These are phyloP conservation scores for Liolophura sinensis DNA, from an alignment of 1,140 invertebrate species.

Conservation along the genomic window DNA sequence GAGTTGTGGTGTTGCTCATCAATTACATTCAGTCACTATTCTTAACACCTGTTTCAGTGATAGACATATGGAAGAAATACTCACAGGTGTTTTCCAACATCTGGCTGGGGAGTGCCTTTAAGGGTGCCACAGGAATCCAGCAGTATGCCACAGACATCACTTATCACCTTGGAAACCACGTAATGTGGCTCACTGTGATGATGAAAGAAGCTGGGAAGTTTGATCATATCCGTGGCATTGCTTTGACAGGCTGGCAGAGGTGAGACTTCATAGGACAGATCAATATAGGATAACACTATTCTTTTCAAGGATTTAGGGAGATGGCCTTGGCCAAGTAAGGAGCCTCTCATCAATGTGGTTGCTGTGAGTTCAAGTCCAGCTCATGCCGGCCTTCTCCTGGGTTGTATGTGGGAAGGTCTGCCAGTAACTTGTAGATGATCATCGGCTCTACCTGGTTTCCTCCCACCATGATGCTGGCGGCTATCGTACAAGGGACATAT, in stretches of 20 bases:
- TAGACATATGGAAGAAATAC: conserved; percentile 71
- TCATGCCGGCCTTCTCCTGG: too few species aligned
- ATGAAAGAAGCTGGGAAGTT: conserved; percentile 28
- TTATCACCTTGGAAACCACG: conserved; percentile 73
- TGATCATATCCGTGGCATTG: conserved; percentile 64
- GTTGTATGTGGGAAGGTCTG: too few species aligned
- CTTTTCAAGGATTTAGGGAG: background rate
- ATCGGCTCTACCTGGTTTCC: too few species aligned
- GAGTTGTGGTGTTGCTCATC: background rate
- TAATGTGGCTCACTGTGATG: conserved; percentile 71
- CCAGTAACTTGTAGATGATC: too few species aligned
- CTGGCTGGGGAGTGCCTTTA: conserved; percentile 93
- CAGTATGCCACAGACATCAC: conserved; percentile 68
- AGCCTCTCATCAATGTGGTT: too few species aligned
- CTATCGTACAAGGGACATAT: too few species aligned
- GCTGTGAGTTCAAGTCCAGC: too few species aligned
- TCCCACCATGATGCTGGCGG: too few species aligned
- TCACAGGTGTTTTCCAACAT: conserved; percentile 78
- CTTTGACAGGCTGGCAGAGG: conserved; percentile 74
- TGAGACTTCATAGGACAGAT: too few species aligned
- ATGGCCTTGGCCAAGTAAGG: background rate
- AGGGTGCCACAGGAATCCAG: conserved; percentile 70
- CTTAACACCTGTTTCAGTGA: background rate
- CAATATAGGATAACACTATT: background rate
- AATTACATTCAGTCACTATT: background rate